Conservation (phyloP, 2,888 invertebrate species). For the Hesperia comma region DNA sequence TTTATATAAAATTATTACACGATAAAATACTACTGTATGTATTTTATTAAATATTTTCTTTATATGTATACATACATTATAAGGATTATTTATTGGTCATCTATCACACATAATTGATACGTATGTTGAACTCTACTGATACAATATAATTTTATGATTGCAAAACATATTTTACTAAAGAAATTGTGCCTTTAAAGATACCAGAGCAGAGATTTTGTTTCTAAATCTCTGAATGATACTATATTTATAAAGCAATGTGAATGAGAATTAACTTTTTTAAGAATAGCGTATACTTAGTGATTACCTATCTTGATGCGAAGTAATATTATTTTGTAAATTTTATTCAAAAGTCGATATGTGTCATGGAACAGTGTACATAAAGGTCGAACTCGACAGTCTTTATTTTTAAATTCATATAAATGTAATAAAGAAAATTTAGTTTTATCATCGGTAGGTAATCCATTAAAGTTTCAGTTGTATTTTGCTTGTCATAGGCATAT, state of each 20-base stretch:
- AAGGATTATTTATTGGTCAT: conserved; percentile 65
- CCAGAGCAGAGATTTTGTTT: too few relatives aligned
- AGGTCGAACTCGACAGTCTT: not conserved
- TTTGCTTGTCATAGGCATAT: too few relatives aligned
- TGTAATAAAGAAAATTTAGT: too few relatives aligned
- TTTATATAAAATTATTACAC: not conserved
- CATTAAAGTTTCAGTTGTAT: too few relatives aligned
- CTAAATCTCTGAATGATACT: too few relatives aligned
- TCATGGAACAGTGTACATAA: conserved; percentile 30
- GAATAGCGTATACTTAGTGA: too few relatives aligned
- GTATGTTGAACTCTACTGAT: conserved; percentile 51
- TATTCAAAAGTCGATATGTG: conserved; percentile 32
- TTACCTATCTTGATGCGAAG: not conserved
- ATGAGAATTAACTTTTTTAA: too few relatives aligned
- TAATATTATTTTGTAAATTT: conserved; percentile 8
- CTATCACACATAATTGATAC: conserved; percentile 77
- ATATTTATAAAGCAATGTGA: too few relatives aligned
- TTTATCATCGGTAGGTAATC: too few relatives aligned
- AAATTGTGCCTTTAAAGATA: too few relatives aligned
- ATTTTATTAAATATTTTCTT: not conserved
- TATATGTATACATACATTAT: conserved; percentile 30
- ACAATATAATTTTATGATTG: not conserved
- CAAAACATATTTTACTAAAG: conserved; percentile 1
- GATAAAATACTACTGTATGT: not conserved
- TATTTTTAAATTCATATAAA: too few relatives aligned